phyloP scores from a whole-genome alignment of 2,797 vertebrate genomes.

The Kryptolebias ocellatus region DNA sequence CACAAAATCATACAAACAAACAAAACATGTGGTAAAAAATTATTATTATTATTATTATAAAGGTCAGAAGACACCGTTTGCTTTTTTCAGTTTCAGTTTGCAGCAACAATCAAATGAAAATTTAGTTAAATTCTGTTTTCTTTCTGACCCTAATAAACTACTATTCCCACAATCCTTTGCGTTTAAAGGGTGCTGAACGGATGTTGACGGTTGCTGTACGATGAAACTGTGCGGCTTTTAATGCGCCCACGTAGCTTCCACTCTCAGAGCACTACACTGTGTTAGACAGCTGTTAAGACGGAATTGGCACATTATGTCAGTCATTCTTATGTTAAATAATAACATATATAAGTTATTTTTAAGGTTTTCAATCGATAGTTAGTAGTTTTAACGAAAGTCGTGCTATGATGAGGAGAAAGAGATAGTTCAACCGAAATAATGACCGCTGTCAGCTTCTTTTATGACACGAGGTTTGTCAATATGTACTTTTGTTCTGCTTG shows the following conservation, averaged over 20 bases:
- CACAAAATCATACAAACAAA: too few relatives aligned
- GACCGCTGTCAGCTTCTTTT: not conserved
- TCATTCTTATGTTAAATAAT: accelerated
- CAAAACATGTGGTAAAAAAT: too few relatives aligned
- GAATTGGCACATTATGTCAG: not conserved
- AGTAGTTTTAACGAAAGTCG: not conserved
- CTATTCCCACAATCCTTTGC: slow-evolving; percentile 66
- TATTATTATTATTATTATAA: too few relatives aligned
- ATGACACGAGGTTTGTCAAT: not conserved
- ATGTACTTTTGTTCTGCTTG: not conserved
- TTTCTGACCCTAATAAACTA: slow-evolving; percentile 32
- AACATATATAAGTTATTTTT: accelerated
- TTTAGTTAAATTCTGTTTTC: not conserved
- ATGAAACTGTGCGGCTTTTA: slow-evolving; percentile 37
- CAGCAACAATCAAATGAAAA: not conserved
- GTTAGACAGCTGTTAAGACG: not conserved
- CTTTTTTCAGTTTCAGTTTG: too few relatives aligned
- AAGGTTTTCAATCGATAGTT: not conserved
- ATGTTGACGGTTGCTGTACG: slow-evolving; percentile 70
- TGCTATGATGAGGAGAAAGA: not conserved
- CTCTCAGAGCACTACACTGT: accelerated
- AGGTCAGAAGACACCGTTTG: too few relatives aligned
- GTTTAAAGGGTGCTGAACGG: slow-evolving; percentile 49
- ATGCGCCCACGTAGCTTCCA: not conserved
- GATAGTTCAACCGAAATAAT: accelerated